Conservation (phyloP, 2,797 vertebrate genomes). For the Erpetoichthys calabaricus region DNA sequence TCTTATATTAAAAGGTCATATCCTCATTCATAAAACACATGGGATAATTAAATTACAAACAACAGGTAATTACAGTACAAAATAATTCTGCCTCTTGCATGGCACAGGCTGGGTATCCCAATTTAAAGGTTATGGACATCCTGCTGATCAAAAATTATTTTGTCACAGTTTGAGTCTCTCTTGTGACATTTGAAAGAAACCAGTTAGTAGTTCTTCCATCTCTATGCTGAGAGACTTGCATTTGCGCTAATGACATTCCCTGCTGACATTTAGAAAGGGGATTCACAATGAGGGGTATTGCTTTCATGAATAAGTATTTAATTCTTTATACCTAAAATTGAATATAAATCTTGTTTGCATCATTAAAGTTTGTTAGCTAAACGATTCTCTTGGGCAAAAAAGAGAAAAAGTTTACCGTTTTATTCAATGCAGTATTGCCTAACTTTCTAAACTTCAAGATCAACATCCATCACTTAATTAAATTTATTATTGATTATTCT, state of each 20-base stretch:
- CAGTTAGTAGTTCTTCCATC: constrained; percentile 11
- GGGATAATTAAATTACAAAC: too few relatives aligned
- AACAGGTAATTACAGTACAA: too few relatives aligned
- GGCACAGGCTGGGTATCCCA: background rate
- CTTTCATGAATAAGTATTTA: background rate
- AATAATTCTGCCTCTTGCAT: background rate
- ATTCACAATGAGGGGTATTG: background rate
- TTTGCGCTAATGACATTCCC: constrained; percentile 32
- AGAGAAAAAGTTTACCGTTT: too few relatives aligned
- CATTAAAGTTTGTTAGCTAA: too few relatives aligned
- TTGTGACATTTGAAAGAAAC: constrained; percentile 40
- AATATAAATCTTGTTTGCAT: constrained; percentile 1
- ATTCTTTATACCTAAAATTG: background rate
- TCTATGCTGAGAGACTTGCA: constrained; percentile 4
- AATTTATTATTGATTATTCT: too few relatives aligned
- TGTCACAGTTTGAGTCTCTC: constrained; percentile 37
- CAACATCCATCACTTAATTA: too few relatives aligned
- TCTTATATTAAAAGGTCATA: too few relatives aligned
- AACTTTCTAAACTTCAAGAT: too few relatives aligned
- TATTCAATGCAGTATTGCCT: too few relatives aligned
- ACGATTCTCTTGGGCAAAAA: too few relatives aligned
- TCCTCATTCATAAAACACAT: too few relatives aligned
- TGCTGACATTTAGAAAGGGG: constrained; percentile 7
- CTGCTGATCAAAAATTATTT: constrained; percentile 27
- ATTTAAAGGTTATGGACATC: constrained; percentile 23